phyloP scores from a whole-genome alignment of 1,140 invertebrate genomes.

The Glossosoma conforme region DNA sequence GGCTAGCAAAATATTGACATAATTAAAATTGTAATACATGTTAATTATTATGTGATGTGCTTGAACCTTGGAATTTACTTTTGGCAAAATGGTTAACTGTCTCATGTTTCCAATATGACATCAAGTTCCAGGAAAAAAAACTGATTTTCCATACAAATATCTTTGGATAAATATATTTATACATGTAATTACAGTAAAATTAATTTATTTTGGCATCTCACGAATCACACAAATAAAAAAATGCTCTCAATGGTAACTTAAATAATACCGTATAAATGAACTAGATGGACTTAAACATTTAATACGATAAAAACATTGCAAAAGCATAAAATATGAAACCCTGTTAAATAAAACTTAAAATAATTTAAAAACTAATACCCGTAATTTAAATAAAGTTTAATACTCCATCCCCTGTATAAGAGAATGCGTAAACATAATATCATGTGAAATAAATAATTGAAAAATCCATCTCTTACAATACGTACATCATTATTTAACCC shows the following conservation, averaged over 20 bases:
- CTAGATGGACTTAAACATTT: no score
- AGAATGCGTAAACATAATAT: no score
- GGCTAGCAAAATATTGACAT: no score
- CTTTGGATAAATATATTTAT: conserved; percentile 5
- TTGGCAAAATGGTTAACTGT: not conserved
- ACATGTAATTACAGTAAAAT: not conserved
- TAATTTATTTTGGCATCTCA: conserved; percentile 2
- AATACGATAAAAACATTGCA: not conserved
- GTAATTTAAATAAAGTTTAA: conserved; percentile 18
- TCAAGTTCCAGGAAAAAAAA: not conserved
- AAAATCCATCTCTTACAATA: not conserved
- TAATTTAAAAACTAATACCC: conserved; percentile 22
- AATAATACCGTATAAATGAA: no score
- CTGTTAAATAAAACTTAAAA: conserved; percentile 15
- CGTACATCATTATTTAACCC: no score
- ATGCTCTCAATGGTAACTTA: no score
- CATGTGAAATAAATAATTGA: no score
- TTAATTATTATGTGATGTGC: not conserved
- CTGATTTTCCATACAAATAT: conserved; percentile 7
- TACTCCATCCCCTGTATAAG: no score
- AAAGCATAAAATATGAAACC: conserved; percentile 16
- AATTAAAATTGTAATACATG: no score
- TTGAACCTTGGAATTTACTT: not conserved
- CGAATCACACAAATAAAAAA: not conserved
- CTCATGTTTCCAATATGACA: not conserved